A percentile compares a stretch with the other conserved stretches of the same genome.
Conservation (phyloP, 2,888 invertebrate genomes). For the Pyrrhia umbra region DNA sequence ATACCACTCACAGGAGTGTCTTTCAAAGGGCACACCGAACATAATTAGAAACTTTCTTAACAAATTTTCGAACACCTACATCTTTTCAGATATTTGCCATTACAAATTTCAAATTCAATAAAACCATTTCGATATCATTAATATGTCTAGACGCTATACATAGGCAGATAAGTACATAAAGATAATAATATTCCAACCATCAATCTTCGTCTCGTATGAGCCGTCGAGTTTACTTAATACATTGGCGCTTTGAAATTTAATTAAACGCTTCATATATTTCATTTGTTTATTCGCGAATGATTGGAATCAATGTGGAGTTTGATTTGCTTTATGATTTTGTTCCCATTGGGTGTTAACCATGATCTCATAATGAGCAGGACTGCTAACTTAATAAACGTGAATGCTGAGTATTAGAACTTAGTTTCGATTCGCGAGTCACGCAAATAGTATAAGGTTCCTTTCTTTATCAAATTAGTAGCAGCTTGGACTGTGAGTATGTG, state of each 20-base stretch:
- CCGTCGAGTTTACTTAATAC: slow-evolving; percentile 34
- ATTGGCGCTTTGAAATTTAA: slow-evolving; percentile 45
- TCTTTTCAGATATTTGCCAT: not conserved
- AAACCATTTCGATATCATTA: slow-evolving; percentile 14
- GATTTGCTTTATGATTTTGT: not conserved
- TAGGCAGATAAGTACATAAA: not conserved
- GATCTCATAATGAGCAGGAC: no score
- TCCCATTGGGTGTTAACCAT: not conserved
- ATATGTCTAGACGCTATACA: slow-evolving; percentile 31
- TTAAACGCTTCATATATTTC: slow-evolving; percentile 43
- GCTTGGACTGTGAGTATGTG: no score
- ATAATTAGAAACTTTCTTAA: not conserved
- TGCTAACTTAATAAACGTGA: no score
- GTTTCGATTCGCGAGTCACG: no score
- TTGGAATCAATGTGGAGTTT: slow-evolving; percentile 3
- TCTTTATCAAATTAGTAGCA: no score
- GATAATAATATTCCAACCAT: slow-evolving; percentile 31
- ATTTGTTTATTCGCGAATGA: slow-evolving; percentile 15
- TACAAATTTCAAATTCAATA: slow-evolving; percentile 4
- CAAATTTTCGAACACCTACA: not conserved
- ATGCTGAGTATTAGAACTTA: no score
- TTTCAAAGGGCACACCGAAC: no score
- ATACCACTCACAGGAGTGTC: no score
- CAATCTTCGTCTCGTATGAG: slow-evolving; percentile 42
- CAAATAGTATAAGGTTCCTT: no score